Base-by-base conservation (phyloP, 2,797 vertebrate species). In the Sylvilagus floridanus region DNA sequence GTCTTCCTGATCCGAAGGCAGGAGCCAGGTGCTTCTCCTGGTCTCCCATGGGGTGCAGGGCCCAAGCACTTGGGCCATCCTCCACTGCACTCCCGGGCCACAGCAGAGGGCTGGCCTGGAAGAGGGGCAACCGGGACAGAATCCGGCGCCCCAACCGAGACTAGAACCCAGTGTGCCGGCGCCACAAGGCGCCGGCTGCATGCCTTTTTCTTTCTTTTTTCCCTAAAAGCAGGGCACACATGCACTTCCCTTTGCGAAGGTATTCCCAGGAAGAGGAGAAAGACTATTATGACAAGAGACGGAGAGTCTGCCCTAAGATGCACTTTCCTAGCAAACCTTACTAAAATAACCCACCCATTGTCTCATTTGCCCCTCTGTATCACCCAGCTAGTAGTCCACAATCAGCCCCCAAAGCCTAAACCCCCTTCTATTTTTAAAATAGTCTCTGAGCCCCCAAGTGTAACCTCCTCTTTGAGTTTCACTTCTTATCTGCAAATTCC, bases 401-500 rank as follows among this genome's bases (percentile, higher is more conserved):
- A 35, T 37, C 42, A 52, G 21, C 52, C 9, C 63, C 85, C 30
- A 35, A 78, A 69, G 30, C 66, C 84, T 50, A 68, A 52, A 63
- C 14, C 7, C n/a, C 37, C 9, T 69, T 54, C 78, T 73, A 88
- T 75, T 84, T 63, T 93, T 84, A 72, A 82, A 84, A 75, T 32
- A 8, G 30, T 9, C 78, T 37, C 11, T n/a, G 62, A 90, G 32
- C 10, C 35, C 42, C 5, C 3, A 8, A 69, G 4, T 17, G 60
- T 65, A 66, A 75, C 30, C 11, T 42, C 10, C 78, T 76, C 82
- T 84, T 76, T 77, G 57, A 76, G 54, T 87, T 88, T 81, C 22
- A 76, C 4, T 85, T 84, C 62, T 87, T 68, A 66, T 93, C 84
- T 78, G 13, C 17, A 30, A 81, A 90, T 76, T 54, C 37, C 57